Base-by-base conservation (phyloP, 2,113 vertebrate genomes). In the Chinchilla lanigera region DNA sequence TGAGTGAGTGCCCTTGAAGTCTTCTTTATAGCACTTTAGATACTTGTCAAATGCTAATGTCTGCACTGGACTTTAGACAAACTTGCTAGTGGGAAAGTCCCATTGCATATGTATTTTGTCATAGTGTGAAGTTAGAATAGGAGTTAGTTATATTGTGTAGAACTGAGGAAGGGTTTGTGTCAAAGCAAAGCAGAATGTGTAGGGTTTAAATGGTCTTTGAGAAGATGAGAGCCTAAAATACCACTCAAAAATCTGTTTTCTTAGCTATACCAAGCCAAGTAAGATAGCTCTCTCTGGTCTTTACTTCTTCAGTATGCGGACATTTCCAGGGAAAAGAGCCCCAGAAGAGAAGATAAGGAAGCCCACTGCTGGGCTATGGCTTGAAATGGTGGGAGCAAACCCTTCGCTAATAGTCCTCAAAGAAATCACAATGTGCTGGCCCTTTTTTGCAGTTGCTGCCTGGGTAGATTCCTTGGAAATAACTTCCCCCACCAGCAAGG, bases 291-390 rank as follows among this genome's bases (percentile, higher is more conserved):
- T 13, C 12, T 61, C n/a, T 67, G 50, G 20, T 30, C 17, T 58
- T 86, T 90, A 24, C 41, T 52, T 71, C 7, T 30, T 80, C 60
- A 35, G 58, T 69, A 52, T 41, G 20, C 14, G 20, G 12, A 69
- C 7, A 84, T 1, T n/a, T 84, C 19, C 50, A 35, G 11, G 20
- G n/a, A 0, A 73, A 22, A 41, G 28, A 11, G n/a, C 3, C 35
- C 1, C 5, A 12, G 10, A 28, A 11, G 33, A 69, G 38, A 60
- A 11, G 56, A 35, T 3, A 8, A 44, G 8, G 6, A 30, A 38
- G 44, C 30, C 19, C 2, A 52, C 7, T 13, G 0, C 11, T 3
- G 3, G 4, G 5, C 4, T 1, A 41, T 60, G 50, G 4, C 35
- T 84, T 9, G 35, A 17, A 11, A 1, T 12, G 33, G 44, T 24